Base-by-base conservation (phyloP, 2,113 vertebrate species). In the Leuciscus idus region DNA sequence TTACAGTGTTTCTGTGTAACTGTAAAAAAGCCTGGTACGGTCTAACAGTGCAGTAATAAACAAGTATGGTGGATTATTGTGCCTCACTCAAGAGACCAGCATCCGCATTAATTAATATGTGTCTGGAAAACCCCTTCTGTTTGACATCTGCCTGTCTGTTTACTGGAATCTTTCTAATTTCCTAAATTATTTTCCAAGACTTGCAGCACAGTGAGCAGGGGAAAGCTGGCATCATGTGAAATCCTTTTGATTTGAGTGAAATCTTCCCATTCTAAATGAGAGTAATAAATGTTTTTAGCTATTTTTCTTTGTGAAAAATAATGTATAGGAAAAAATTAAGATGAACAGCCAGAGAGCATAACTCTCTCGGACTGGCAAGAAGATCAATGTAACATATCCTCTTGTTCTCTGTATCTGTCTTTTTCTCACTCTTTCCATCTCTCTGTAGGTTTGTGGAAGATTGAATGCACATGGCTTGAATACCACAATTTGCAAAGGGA, bases 361-460 rank as follows among this genome's bases (percentile, higher is more conserved):
- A 46, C 39, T 74, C 39, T 46, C 70, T 73, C 9, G 9, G 12
- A 19, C 70, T 21, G 4, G 36, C 72, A 74, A 46, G 72, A 4
- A 13, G 21, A 48, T 48, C 39, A 26, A 12, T 74, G 19, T 74
- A n/a, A 43, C 72, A 74, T 2, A 81, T 64, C 55, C 10, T 39
- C 33, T 46, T 74, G 72, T 48, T 73, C 30, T 83, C 46, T 83
- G 17, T 83, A 5, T 70, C 33, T 33, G 17, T 59, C 50, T 81
- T 46, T 86, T 26, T 50, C n/a, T 55, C 52, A 55, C 17, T 55
- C 52, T 80, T 33, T 73, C 7, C 11, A 21, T 59, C 30, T 73
- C 11, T 72, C 19, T 30, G 64, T 50, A 30, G 55, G 82, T 2
- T 55, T 7, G 17, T 55, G 17, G 52, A 55, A 55, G 52, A 55